phyloP scores from a whole-genome alignment of 1,140 invertebrate genomes.

The Saccostrea cuccullata region DNA sequence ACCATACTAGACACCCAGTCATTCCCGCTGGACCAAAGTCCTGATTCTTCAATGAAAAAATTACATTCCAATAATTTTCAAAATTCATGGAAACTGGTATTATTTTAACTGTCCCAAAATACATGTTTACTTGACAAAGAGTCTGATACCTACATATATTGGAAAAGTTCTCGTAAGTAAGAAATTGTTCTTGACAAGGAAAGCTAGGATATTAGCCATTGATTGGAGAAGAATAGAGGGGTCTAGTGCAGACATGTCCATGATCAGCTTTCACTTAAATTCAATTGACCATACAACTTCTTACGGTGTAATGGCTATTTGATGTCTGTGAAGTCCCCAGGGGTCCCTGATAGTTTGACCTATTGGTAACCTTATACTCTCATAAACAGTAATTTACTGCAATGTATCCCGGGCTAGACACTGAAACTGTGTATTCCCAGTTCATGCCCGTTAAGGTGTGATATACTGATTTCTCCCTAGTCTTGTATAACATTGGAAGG shows the following conservation, averaged over 20 bases:
- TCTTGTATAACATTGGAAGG: too few species aligned
- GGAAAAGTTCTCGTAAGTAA: background rate
- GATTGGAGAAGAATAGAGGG: background rate
- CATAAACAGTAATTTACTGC: conserved; percentile 16
- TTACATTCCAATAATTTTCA: too few species aligned
- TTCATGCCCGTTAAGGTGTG: background rate
- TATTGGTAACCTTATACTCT: conserved; percentile 22
- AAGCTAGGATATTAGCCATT: background rate
- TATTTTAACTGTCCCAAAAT: too few species aligned
- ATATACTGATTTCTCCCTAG: background rate
- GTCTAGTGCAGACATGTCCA: conserved; percentile 20
- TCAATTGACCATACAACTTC: conserved; percentile 31
- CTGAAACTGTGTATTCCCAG: background rate
- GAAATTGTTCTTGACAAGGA: background rate
- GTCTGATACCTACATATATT: too few species aligned
- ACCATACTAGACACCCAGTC: background rate
- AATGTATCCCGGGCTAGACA: background rate
- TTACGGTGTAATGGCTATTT: conserved; percentile 28
- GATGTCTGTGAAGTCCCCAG: conserved; percentile 18
- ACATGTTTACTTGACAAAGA: too few species aligned
- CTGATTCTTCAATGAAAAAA: background rate
- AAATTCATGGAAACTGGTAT: too few species aligned
- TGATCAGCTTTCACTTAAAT: conserved; percentile 34
- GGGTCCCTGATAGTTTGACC: conserved; percentile 18
- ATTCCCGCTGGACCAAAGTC: background rate